A percentile compares a stretch with the other conserved stretches of the same genome.
Conservation (phyloP, 2,888 invertebrate genomes). For the Monochamus alternatus region DNA sequence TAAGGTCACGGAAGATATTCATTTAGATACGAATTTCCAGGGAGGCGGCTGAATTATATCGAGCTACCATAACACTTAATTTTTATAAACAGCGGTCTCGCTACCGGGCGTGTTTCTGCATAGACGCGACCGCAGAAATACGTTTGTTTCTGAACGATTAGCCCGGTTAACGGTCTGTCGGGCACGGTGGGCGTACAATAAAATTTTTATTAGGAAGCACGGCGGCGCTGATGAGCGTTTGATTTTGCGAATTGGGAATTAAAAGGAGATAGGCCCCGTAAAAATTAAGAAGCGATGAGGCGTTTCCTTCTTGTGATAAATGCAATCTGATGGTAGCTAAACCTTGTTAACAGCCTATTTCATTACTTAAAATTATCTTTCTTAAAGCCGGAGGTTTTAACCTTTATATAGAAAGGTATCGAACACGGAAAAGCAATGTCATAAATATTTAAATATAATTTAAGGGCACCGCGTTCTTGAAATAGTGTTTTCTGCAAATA, state of each 20-base stretch:
- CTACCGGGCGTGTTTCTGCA: constrained; percentile 25
- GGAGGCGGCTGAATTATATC: constrained; percentile 50
- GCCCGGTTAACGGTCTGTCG: constrained; percentile 14
- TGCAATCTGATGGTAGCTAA: no score
- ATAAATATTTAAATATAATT: no score
- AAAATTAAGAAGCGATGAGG: background rate
- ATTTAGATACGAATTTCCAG: constrained; percentile 31
- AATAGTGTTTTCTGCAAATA: no score
- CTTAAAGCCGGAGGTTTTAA: no score
- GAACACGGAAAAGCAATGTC: no score
- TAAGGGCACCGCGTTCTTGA: no score
- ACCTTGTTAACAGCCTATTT: no score
- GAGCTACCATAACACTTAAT: constrained; percentile 50
- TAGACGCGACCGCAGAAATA: constrained; percentile 3
- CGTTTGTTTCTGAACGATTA: constrained; percentile 14
- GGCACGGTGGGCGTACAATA: constrained; percentile 7
- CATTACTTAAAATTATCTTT: no score
- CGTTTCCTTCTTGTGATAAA: background rate
- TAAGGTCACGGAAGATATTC: constrained; percentile 58
- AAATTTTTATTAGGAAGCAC: constrained; percentile 14
- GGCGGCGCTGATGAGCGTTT: background rate
- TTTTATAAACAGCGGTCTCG: constrained; percentile 48
- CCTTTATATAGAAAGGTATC: no score
- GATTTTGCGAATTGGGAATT: background rate
- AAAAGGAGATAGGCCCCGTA: background rate